Evolutionary conservation across 2,888 invertebrate species (phyloP).

Genomic region (Folsomia candida): DNA sequence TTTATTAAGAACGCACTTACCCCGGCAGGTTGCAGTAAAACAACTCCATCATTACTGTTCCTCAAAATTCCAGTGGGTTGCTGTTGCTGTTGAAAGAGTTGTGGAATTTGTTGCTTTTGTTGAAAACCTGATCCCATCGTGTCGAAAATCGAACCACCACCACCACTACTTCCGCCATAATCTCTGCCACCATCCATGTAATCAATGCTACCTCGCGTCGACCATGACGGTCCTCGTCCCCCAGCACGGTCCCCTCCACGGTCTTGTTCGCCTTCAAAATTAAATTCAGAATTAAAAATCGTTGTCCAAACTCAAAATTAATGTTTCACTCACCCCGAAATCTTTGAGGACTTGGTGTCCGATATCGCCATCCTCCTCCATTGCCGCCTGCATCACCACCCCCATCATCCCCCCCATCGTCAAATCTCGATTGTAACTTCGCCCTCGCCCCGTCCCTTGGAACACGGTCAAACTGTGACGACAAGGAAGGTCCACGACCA

Average conservation of each 20-base stretch:
- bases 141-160: background rate
- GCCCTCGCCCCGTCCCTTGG: background rate
- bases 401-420: background rate
- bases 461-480: background rate
- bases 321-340: too few relatives aligned
- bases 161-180: background rate
- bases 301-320: too few relatives aligned
- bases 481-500: background rate
- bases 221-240: background rate
- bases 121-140: background rate
- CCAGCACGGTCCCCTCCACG: background rate
- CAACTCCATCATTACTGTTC: background rate
- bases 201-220: background rate
- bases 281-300: background rate
- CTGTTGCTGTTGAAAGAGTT: background rate
- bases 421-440: background rate
- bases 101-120: background rate
- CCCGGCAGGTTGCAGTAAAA: background rate
- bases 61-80: background rate
- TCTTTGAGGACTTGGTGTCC: constrained; percentile 9
- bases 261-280: too few relatives aligned
- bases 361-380: constrained; percentile 11
- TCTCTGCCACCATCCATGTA: background rate
- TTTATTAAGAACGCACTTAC: background rate
- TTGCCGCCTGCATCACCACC: background rate